Evolutionary conservation across 2,888 invertebrate species (phyloP).

Genomic region (Andrena chrysosceles): DNA sequence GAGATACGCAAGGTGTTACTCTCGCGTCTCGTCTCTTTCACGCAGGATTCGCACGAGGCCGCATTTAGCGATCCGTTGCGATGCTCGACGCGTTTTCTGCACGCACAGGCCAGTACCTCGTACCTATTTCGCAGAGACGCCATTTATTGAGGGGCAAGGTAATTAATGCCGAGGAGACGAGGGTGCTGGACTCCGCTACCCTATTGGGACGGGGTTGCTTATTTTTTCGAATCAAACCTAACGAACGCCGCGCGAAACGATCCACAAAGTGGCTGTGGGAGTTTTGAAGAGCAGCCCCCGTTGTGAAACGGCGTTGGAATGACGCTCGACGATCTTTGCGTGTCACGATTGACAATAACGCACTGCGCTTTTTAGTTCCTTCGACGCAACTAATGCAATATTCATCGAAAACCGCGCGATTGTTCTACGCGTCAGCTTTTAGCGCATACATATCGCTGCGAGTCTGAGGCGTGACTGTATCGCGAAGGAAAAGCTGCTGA

Average conservation of each 20-base stretch:
- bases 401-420: not conserved
- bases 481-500: no score
- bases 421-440: not conserved
- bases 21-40: conserved; percentile 40
- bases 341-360: no score
- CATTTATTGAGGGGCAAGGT: conserved; percentile 22
- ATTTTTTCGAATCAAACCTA: not conserved
- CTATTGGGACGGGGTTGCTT: not conserved
- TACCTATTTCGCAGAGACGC: conserved; percentile 43
- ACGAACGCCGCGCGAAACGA: not conserved
- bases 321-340: no score
- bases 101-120: conserved; percentile 43
- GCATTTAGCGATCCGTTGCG: conserved; percentile 36
- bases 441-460: not conserved
- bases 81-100: conserved; percentile 36
- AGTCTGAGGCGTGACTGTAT: no score
- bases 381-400: not conserved
- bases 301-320: no score
- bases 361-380: not conserved
- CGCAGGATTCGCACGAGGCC: conserved; percentile 30
- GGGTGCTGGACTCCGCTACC: not conserved
- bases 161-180: conserved; percentile 45
- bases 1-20: conserved; percentile 57
- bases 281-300: not conserved
- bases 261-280: no score